These are phyloP conservation scores for Plebejus anna DNA, from an alignment of 2,888 invertebrate genomes.

Conservation along the genomic window DNA sequence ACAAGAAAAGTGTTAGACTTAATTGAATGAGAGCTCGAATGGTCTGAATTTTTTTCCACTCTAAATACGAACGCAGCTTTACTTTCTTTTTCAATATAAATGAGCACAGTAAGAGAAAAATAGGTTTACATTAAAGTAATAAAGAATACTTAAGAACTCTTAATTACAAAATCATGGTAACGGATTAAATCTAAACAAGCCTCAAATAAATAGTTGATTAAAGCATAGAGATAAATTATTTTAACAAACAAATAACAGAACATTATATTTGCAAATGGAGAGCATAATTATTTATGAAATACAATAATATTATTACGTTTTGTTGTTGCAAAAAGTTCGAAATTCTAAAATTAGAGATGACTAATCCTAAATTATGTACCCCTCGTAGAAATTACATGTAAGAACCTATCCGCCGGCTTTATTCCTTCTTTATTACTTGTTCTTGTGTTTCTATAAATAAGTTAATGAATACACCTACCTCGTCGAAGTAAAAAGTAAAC, in stretches of 20 bases:
- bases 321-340: not conserved
- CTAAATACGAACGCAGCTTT: not conserved
- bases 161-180: not conserved
- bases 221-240: not conserved
- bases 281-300: not conserved
- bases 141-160: not conserved
- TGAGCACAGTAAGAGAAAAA: not conserved
- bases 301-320: not conserved
- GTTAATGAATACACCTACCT: slow-evolving; percentile 18
- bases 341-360: not conserved
- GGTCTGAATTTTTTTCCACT: not conserved
- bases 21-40: slow-evolving; percentile 13
- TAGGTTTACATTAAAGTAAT: not conserved
- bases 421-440: not conserved
- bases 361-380: slow-evolving; percentile 16
- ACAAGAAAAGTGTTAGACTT: slow-evolving; percentile 9
- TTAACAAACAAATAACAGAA: not conserved
- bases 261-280: not conserved
- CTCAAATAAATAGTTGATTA: not conserved
- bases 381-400: not conserved
- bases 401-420: not conserved
- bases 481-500: slow-evolving; percentile 18
- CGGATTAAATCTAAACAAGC: not conserved
- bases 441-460: slow-evolving; percentile 4
- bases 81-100: not conserved